Conservation (phyloP, 2,797 vertebrate species). For the Meda fulgida region DNA sequence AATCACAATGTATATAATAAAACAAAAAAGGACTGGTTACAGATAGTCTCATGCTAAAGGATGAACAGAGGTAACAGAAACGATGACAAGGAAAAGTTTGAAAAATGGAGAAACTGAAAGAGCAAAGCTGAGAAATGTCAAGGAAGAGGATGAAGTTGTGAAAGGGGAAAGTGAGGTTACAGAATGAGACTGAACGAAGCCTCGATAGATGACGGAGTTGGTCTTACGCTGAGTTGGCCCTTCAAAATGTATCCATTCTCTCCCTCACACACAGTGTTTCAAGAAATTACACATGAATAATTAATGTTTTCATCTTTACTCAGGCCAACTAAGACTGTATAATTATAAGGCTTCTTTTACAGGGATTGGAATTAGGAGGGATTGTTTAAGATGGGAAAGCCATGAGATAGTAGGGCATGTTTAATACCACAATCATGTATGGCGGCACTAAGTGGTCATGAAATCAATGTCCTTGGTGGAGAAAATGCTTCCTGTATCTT, state of each 20-base stretch:
- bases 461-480: constrained; percentile 40
- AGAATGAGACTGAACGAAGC: constrained; percentile 10
- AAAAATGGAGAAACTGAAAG: constrained; percentile 22
- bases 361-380: constrained; percentile 41
- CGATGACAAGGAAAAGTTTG: constrained; percentile 1
- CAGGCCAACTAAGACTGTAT: constrained; percentile 43
- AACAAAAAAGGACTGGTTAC: background rate
- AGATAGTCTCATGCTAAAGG: background rate
- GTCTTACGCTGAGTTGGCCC: constrained; percentile 21
- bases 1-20: background rate
- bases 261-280: constrained; percentile 24
- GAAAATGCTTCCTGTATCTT: background rate
- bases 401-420: constrained; percentile 30
- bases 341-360: constrained; percentile 49
- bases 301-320: constrained; percentile 44
- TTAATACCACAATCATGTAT: constrained; percentile 57
- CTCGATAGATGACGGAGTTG: constrained; percentile 15
- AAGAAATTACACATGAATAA: constrained; percentile 55
- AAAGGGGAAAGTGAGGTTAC: constrained; percentile 10
- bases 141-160: constrained; percentile 20
- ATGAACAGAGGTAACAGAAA: background rate
- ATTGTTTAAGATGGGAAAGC: constrained; percentile 37
- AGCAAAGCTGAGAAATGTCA: constrained; percentile 42
- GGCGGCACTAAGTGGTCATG: constrained; percentile 44
- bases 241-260: constrained; percentile 18